phyloP scores from a whole-genome alignment of 2,888 invertebrate genomes.

The Mystacides longicornis region DNA sequence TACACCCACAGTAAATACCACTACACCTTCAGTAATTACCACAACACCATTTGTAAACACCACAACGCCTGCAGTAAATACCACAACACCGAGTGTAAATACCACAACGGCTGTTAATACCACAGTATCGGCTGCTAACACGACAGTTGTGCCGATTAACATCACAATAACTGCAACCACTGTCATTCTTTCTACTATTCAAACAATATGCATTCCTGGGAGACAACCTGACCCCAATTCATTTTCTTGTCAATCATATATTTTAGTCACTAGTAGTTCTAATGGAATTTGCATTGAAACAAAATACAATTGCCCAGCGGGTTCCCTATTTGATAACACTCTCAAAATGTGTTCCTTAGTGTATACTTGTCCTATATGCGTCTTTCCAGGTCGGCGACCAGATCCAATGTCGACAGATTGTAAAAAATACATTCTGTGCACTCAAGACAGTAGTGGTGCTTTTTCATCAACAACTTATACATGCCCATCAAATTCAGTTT shows the following conservation, averaged over 20 bases:
- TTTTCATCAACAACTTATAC: neutral
- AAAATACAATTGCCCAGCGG: no score
- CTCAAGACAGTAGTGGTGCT: neutral
- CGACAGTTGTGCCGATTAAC: neutral
- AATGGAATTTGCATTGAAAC: neutral
- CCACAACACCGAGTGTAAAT: neutral
- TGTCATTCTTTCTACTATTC: no score
- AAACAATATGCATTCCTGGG: no score
- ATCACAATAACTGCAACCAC: neutral
- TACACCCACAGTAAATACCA: neutral
- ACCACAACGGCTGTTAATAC: neutral
- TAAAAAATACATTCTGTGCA: neutral
- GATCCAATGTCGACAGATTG: neutral
- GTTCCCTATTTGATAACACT: no score
- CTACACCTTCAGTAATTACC: neutral
- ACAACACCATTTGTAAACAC: neutral
- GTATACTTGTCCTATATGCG: no score
- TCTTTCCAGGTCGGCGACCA: no score
- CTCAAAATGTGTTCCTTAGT: no score
- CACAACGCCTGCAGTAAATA: neutral
- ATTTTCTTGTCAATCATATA: no score
- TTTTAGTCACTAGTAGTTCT: no score
- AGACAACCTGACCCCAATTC: no score
- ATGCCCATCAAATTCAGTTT: constrained; percentile 1
- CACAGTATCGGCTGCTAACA: neutral